Evolutionary conservation across 2,888 invertebrate species (phyloP).

Genomic region (Campopleginae sp.): DNA sequence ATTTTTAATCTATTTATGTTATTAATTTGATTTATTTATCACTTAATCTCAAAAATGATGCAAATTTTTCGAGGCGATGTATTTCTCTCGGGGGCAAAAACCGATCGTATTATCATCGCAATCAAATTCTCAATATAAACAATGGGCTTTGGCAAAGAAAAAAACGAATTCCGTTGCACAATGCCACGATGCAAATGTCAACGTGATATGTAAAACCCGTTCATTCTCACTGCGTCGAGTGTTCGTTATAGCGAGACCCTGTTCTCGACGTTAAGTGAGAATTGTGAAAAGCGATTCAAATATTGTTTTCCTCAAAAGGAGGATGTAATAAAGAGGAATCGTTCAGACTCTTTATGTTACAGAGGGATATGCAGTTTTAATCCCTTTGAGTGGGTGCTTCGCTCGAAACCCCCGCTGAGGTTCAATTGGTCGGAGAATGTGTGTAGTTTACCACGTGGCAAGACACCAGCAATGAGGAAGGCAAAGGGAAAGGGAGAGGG

Average conservation of each 20-base stretch:
- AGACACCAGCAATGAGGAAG: background rate
- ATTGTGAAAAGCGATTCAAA: conserved; percentile 60
- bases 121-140: too few relatives aligned
- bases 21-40: too few relatives aligned
- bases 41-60: too few relatives aligned
- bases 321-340: conserved; percentile 20
- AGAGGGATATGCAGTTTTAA: background rate
- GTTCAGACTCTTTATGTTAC: conserved; percentile 6
- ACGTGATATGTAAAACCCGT: conserved; percentile 1
- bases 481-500: too few relatives aligned
- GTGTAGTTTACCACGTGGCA: background rate
- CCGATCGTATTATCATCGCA: too few relatives aligned
- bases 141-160: too few relatives aligned
- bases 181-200: too few relatives aligned
- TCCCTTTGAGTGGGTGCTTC: background rate
- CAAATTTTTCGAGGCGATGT: too few relatives aligned
- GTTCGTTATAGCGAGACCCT: background rate
- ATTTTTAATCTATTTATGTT: too few relatives aligned
- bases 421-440: background rate
- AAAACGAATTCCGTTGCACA: too few relatives aligned
- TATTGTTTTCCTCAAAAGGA: conserved; percentile 58
- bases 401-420: background rate
- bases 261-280: conserved; percentile 35
- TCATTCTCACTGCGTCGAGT: conserved; percentile 20
- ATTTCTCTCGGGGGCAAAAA: too few relatives aligned